These are phyloP conservation scores for Cremastinae sp. DNA, from an alignment of 2,888 invertebrate species.

Conservation along the genomic window DNA sequence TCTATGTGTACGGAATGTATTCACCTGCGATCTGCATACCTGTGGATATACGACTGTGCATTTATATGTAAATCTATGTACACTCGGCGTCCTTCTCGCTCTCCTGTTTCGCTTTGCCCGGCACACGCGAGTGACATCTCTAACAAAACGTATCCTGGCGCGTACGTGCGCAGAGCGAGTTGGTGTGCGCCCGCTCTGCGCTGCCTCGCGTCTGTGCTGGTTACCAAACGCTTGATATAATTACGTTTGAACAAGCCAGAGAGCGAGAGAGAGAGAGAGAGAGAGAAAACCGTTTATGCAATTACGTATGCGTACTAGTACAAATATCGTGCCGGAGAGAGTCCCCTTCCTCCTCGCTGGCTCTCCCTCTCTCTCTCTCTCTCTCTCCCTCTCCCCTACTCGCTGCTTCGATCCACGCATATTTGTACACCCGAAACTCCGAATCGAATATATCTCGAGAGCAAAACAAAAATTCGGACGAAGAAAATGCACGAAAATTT, in stretches of 20 bases:
- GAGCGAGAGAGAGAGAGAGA: constrained; percentile 27
- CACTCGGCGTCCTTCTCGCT: constrained; percentile 12
- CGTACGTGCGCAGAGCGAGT: constrained; percentile 22
- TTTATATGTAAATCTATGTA: constrained; percentile 41
- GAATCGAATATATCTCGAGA: too few species aligned
- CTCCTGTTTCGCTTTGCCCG: neutral
- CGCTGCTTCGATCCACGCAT: neutral
- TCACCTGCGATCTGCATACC: constrained; percentile 28
- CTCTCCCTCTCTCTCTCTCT: constrained; percentile 8
- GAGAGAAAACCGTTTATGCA: constrained; percentile 60
- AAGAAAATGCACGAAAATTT: neutral
- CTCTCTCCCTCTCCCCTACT: constrained; percentile 12
- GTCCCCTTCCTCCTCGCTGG: neutral
- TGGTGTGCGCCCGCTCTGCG: constrained; percentile 30
- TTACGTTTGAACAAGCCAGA: constrained; percentile 61
- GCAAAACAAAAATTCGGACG: neutral
- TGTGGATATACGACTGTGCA: constrained; percentile 7
- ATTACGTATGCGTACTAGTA: constrained; percentile 62
- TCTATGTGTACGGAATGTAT: constrained; percentile 18
- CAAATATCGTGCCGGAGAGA: constrained; percentile 54
- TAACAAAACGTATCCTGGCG: constrained; percentile 39
- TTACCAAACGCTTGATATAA: constrained; percentile 61
- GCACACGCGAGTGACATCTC: constrained; percentile 9
- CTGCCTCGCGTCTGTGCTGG: constrained; percentile 59
- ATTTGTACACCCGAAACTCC: neutral